Conservation (phyloP, 2,113 vertebrate species). For the Proteles cristata region DNA sequence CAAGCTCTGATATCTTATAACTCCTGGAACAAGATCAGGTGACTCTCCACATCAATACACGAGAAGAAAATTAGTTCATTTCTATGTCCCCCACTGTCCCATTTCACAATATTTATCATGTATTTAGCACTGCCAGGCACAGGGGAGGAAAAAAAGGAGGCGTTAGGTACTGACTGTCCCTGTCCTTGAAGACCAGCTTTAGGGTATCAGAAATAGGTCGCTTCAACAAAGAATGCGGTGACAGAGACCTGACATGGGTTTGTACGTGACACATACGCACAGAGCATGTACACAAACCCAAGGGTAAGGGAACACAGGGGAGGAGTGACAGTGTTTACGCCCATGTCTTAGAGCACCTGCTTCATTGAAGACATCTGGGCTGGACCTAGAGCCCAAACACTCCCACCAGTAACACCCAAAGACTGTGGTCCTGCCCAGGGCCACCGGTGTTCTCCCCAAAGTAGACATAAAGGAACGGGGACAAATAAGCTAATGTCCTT, state of each 20-base stretch:
- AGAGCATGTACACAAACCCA: no score
- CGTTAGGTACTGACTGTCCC: neutral
- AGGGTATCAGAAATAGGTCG: neutral
- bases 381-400: neutral
- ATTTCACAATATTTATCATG: neutral
- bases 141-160: neutral
- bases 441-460: neutral
- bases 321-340: neutral
- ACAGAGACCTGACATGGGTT: neutral
- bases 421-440: rapidly evolving
- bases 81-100: neutral
- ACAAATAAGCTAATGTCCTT: neutral
- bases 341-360: neutral
- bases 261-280: neutral
- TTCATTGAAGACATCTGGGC: no score
- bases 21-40: neutral
- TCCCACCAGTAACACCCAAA: neutral
- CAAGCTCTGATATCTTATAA: neutral
- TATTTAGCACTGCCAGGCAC: neutral
- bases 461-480: neutral
- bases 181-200: neutral
- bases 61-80: neutral
- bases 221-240: neutral
- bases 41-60: neutral
- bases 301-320: neutral